These are phyloP conservation scores for Arrhopalites spinosus DNA, from an alignment of 2,888 invertebrate species.

Conservation along the genomic window DNA sequence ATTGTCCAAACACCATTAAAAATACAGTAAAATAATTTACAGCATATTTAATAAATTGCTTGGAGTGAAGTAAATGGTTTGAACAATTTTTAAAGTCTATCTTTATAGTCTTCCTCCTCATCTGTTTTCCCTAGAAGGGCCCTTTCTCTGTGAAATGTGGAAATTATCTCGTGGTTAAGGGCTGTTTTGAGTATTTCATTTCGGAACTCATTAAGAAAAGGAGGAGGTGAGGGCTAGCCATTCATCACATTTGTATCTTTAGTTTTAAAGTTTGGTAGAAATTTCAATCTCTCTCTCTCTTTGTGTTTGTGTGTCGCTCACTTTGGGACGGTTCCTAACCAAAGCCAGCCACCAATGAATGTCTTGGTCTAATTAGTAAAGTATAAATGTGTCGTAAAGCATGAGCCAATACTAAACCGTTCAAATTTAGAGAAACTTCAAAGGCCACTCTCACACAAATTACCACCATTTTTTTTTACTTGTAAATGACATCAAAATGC, in stretches of 20 bases:
- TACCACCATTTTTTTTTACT: background rate
- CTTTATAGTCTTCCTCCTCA: background rate
- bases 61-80: conserved; percentile 17
- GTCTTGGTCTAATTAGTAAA: conserved; percentile 41
- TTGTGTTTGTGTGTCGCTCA: no score
- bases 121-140: no score
- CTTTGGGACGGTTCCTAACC: background rate
- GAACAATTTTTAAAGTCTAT: conserved; percentile 6
- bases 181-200: no score
- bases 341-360: background rate
- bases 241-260: background rate
- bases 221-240: conserved; percentile 19
- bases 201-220: conserved; percentile 24
- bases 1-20: conserved; percentile 23
- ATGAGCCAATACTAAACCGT: conserved; percentile 19
- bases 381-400: conserved; percentile 43
- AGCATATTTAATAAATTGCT: conserved; percentile 2
- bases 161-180: no score
- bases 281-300: background rate
- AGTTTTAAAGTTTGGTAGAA: background rate
- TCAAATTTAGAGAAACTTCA: conserved; percentile 27
- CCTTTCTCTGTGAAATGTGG: background rate
- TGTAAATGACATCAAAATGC: background rate
- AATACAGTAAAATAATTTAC: conserved; percentile 27
- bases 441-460: background rate